Percentiles rank a stretch among this genome's conserved stretches.
Conservation (phyloP, 2,797 vertebrate species). For the Lerista edwardsae region DNA sequence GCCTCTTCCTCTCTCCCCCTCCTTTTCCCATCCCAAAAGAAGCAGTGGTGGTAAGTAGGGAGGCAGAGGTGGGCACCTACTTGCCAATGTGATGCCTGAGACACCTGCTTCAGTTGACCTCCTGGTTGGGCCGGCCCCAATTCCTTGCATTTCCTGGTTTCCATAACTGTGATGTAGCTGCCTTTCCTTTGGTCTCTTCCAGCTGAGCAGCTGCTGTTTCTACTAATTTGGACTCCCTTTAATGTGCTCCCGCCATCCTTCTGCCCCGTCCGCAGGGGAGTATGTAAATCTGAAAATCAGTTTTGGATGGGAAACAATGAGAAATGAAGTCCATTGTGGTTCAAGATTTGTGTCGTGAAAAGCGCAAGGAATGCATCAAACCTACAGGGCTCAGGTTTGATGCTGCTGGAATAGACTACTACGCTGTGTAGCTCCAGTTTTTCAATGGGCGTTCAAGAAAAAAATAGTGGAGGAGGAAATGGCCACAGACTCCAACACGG, state of each 20-base stretch:
- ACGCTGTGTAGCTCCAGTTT: too few species aligned
- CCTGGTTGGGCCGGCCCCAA: too few species aligned
- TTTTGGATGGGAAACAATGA: not conserved
- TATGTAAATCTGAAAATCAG: not conserved
- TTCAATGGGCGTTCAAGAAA: too few species aligned
- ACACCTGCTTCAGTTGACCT: too few species aligned
- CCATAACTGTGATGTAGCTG: not conserved
- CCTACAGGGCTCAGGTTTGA: not conserved
- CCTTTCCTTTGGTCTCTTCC: not conserved
- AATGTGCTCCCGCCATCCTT: not conserved
- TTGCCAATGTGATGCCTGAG: too few species aligned
- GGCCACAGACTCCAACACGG: too few species aligned
- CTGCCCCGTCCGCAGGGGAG: too few species aligned
- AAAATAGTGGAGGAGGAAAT: too few species aligned
- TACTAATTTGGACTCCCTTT: not conserved
- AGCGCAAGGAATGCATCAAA: not conserved
- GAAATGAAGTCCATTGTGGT: not conserved
- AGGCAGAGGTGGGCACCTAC: too few species aligned
- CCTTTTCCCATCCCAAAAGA: too few species aligned
- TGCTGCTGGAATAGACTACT: not conserved
- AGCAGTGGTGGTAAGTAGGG: too few species aligned
- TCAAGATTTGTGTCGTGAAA: not conserved
- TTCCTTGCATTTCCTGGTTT: not conserved
- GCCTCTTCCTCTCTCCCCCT: too few species aligned
- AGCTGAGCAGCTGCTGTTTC: not conserved